These are phyloP conservation scores for Apocheima hispidaria DNA, from an alignment of 2,888 invertebrate genomes.

Conservation along the genomic window DNA sequence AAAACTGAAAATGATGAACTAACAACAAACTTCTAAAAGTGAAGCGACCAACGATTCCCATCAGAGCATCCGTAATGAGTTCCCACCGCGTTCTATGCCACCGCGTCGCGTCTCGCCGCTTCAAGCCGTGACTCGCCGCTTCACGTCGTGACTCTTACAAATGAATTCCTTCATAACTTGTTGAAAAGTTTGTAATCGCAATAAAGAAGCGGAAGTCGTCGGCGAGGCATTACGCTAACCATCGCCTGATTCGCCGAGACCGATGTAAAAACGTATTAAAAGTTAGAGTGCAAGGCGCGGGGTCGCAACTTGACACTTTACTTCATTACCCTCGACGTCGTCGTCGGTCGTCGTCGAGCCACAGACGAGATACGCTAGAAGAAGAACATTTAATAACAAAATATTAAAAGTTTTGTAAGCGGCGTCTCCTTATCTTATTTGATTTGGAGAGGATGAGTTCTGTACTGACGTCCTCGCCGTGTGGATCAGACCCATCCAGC, in stretches of 20 bases:
- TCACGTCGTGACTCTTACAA: conserved; percentile 1
- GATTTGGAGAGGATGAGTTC: too few species aligned
- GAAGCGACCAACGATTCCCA: background rate
- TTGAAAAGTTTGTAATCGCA: conserved; percentile 12
- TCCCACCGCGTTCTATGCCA: background rate
- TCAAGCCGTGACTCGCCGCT: background rate
- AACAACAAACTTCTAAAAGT: too few species aligned
- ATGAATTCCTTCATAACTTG: conserved; percentile 15
- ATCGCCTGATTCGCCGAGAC: background rate
- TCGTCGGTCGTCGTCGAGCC: background rate
- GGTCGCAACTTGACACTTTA: conserved; percentile 25
- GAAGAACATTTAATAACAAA: too few species aligned
- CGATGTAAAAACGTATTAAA: conserved; percentile 5
- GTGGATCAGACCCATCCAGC: too few species aligned
- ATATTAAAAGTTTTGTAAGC: background rate
- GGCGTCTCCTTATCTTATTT: too few species aligned
- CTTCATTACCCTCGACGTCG: conserved; percentile 6
- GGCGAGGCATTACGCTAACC: conserved; percentile 2
- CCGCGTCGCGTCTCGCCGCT: background rate
- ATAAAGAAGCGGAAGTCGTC: conserved; percentile 18
- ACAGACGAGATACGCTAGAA: background rate
- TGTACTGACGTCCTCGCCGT: too few species aligned
- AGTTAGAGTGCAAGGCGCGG: background rate
- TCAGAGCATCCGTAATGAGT: background rate
- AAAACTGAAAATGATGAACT: background rate